Base-by-base conservation (phyloP, 2,113 vertebrate species). In the Stigmatopora nigra region DNA sequence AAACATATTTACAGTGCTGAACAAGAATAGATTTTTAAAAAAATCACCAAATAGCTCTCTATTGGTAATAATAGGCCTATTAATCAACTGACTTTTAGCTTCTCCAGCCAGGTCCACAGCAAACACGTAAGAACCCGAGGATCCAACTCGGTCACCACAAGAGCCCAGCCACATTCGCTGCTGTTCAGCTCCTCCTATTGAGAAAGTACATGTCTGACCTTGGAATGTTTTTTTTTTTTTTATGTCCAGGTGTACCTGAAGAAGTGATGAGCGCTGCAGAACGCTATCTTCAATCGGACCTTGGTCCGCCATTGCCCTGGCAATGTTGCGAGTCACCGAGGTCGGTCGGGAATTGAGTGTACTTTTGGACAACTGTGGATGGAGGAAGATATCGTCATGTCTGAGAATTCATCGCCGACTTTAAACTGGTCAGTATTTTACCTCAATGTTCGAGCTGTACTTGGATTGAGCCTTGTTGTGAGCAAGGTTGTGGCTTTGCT, bases 91-190 rank as follows among this genome's bases (percentile, higher is more conserved):
- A 92, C 92, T 87, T 79, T 90, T 14, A 92, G 74, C 60, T 83
- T 90, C 19, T 92, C 89, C 65, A 93, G 71, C 92, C 91, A 93
- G 35, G 78, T 84, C 91, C 91, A 92, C 65, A 93, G 70, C 16
- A 93, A 78, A 61, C 78, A 84, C 60, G 83, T 86, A 70, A 93
- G 88, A 52, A 93, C 87, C 10, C 83, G 77, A 48, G 90, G 90
- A 62, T 92, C 84, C 1, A 77, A 79, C 70, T 93, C 92, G 0
- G 85, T 85, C 56, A 86, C 84, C 56, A 93, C 73, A 10, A 86
- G 78, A 57, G 87, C 85, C 91, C 92, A 93, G 55, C 88, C 89
- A 41, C 87, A 88, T 38, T 91, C 90, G 9, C 79, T 90, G 19
- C 82, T 79, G 77, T 92, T 92, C 62, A 93, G 78, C 61, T 91